A percentile compares a stretch with the other conserved stretches of the same genome.
Conservation (phyloP, 2,888 invertebrate species). For the Lissonota sp. region DNA sequence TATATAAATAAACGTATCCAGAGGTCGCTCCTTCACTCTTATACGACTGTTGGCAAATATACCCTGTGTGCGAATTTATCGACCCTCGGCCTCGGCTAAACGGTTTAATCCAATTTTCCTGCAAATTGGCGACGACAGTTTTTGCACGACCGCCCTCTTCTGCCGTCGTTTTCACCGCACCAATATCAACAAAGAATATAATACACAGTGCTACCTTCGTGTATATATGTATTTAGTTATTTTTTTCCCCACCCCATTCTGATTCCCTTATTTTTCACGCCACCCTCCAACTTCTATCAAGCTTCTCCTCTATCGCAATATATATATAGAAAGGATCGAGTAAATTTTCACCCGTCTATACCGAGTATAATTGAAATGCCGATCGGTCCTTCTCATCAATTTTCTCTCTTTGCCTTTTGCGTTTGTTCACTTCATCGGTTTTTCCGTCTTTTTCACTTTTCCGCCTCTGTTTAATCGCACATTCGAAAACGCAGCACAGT, state of each 20-base stretch:
- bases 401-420: slow-evolving; percentile 37
- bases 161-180: slow-evolving; percentile 39
- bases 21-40: slow-evolving; percentile 35
- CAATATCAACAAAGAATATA: slow-evolving; percentile 49
- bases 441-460: slow-evolving; percentile 13
- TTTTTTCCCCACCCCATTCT: slow-evolving; percentile 40
- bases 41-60: slow-evolving; percentile 68
- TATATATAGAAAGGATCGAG: slow-evolving; percentile 33
- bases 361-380: slow-evolving; percentile 63
- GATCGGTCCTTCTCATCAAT: slow-evolving; percentile 48
- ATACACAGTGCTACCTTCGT: slow-evolving; percentile 10
- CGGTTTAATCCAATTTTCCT: slow-evolving; percentile 73
- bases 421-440: slow-evolving; percentile 1
- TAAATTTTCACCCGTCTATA: slow-evolving; percentile 60
- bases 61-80: slow-evolving; percentile 69
- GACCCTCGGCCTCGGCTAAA: slow-evolving; percentile 68
- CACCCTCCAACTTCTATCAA: not conserved
- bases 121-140: slow-evolving; percentile 71
- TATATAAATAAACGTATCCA: not conserved
- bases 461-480: not conserved
- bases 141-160: slow-evolving; percentile 62
- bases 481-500: no score
- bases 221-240: no score
- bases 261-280: slow-evolving; percentile 44
- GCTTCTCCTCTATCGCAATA: not conserved